Conservation (phyloP, 2,888 invertebrate genomes). For the Leptinotarsa tumamoca region DNA sequence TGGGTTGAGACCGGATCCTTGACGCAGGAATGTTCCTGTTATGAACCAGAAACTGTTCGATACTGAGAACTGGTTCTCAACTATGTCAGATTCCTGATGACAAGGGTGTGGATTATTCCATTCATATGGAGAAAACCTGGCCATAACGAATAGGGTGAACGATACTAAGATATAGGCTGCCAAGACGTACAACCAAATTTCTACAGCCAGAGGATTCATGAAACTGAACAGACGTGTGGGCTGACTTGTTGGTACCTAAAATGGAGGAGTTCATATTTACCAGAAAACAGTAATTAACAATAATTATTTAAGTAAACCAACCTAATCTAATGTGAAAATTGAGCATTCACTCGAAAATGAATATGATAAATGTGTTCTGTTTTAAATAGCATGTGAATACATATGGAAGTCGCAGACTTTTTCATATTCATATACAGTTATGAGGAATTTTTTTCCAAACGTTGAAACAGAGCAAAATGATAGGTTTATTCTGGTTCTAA, state of each 20-base stretch:
- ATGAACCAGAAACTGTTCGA: conserved; percentile 94
- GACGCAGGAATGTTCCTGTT: conserved; percentile 88
- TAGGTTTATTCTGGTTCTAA: too few relatives aligned
- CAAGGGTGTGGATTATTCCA: conserved; percentile 89
- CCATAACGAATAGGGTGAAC: conserved; percentile 95
- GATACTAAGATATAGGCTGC: conserved; percentile 95
- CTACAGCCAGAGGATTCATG: conserved; percentile 94
- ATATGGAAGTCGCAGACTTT: too few relatives aligned
- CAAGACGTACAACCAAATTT: conserved; percentile 96
- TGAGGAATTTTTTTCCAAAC: too few relatives aligned
- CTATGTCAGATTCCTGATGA: conserved; percentile 83
- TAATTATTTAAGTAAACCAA: too few relatives aligned
- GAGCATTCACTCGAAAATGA: too few relatives aligned
- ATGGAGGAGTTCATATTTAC: conserved; percentile 33
- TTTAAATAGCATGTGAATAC: too few relatives aligned
- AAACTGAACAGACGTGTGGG: conserved; percentile 93
- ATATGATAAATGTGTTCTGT: too few relatives aligned
- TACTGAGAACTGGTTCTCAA: conserved; percentile 96
- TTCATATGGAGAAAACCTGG: conserved; percentile 96
- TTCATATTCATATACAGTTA: too few relatives aligned
- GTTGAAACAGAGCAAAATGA: too few relatives aligned
- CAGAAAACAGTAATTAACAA: background rate
- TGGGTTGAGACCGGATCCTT: conserved; percentile 86
- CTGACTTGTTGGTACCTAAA: conserved; percentile 88
- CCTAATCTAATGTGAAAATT: too few relatives aligned